A percentile compares a stretch with the other conserved stretches of the same genome.
Evolutionary conservation across 2,888 invertebrate species (phyloP).

Genomic region (Sepioteuthis lessoniana): DNA sequence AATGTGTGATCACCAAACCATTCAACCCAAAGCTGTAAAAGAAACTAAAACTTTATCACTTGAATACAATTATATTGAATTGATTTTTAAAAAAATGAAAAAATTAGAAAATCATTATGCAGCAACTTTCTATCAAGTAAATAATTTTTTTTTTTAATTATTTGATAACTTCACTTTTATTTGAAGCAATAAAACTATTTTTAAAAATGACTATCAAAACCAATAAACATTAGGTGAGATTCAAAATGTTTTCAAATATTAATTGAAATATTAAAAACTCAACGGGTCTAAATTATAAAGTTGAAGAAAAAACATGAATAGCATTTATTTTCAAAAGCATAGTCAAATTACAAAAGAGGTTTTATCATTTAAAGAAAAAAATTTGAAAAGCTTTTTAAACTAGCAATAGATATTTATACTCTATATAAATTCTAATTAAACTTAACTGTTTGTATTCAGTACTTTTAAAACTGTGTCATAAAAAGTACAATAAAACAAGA

Average conservation of each 20-base stretch:
- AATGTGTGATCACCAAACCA: conserved; percentile 81
- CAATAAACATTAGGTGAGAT: not conserved
- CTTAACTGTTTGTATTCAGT: too few relatives aligned
- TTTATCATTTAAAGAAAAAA: too few relatives aligned
- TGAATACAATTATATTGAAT: not conserved
- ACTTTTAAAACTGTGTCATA: too few relatives aligned
- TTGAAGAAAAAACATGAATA: not conserved
- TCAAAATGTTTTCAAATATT: not conserved
- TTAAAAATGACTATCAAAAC: not conserved
- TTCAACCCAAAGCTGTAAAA: conserved; percentile 80
- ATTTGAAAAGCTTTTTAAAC: too few relatives aligned
- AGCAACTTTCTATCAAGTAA: not conserved
- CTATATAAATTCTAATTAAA: too few relatives aligned
- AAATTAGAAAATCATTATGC: not conserved
- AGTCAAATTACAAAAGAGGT: too few relatives aligned
- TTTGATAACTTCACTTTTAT: not conserved
- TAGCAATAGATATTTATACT: too few relatives aligned
- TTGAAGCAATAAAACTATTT: not conserved
- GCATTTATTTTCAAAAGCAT: too few relatives aligned
- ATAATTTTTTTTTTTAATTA: not conserved
- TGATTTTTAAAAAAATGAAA: not conserved
- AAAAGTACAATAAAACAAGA: too few relatives aligned
- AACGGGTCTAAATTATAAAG: not conserved
- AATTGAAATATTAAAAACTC: not conserved
- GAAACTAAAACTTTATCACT: not conserved